A percentile compares a stretch with the other conserved stretches of the same genome.
These are phyloP conservation scores for Pteronotus mesoamericanus DNA, from an alignment of 2,797 vertebrate genomes.

Conservation along the genomic window DNA sequence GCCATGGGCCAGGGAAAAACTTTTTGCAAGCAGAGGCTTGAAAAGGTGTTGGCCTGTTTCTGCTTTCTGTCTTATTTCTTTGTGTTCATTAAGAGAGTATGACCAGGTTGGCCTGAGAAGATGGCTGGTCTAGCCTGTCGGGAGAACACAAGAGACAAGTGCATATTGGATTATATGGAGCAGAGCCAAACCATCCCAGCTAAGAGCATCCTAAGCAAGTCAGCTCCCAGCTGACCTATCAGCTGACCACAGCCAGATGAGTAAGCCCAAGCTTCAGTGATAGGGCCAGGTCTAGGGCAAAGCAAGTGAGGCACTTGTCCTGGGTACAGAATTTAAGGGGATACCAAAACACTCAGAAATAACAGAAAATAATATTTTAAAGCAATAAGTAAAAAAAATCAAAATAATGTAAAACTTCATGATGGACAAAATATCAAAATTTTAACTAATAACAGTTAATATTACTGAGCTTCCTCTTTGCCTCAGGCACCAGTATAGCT, in stretches of 20 bases:
- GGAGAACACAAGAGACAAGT: not conserved
- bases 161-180: not conserved
- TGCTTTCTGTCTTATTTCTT: not conserved
- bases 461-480: not conserved
- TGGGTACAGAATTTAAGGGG: not conserved
- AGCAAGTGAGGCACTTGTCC: not conserved
- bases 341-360: not conserved
- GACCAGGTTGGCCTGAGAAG: not conserved
- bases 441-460: not conserved
- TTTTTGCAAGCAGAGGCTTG: not conserved
- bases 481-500: not conserved
- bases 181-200: not conserved
- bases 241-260: not conserved
- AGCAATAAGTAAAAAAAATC: not conserved
- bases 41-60: not conserved
- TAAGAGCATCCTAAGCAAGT: not conserved
- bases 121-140: not conserved
- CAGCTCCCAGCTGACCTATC: not conserved
- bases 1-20: not conserved
- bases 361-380: not conserved
- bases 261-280: not conserved
- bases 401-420: not conserved
- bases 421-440: not conserved
- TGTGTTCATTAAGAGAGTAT: not conserved
- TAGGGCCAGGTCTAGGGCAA: not conserved